These are phyloP conservation scores for Oncorhynchus tshawytscha DNA, from an alignment of 2,113 vertebrate species.

Conservation along the genomic window DNA sequence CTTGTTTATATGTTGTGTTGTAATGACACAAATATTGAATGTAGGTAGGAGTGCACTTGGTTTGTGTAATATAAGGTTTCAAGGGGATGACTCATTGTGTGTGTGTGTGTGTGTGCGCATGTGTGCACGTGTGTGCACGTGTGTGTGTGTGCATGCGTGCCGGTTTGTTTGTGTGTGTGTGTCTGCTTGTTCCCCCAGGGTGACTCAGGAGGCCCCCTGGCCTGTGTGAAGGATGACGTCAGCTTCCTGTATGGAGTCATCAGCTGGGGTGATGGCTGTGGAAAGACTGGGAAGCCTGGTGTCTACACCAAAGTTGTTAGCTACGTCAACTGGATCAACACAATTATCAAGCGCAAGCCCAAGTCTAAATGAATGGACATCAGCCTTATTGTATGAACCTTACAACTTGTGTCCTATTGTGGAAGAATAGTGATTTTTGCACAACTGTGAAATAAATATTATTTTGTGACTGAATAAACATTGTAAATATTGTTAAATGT, in stretches of 20 bases:
- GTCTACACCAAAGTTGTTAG: conserved; percentile 89
- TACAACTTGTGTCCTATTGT: conserved; percentile 1
- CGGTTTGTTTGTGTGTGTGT: no score
- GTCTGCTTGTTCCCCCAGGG: conserved; percentile 72
- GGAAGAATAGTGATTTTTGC: conserved; percentile 40
- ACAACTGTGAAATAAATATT: conserved; percentile 59
- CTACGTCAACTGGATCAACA: conserved; percentile 88
- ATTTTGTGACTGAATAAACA: conserved; percentile 59
- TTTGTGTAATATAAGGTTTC: conserved; percentile 8
- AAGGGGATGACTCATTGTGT: conserved; percentile 44
- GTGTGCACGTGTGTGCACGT: background rate
- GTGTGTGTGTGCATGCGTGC: background rate
- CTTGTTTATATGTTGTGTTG: background rate
- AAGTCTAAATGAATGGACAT: conserved; percentile 25
- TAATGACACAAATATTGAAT: background rate
- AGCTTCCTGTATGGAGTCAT: conserved; percentile 88
- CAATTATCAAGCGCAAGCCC: conserved; percentile 63
- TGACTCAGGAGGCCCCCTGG: conserved; percentile 90
- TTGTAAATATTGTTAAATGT: conserved; percentile 2
- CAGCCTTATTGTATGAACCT: background rate
- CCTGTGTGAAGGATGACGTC: conserved; percentile 75
- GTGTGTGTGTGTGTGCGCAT: conserved; percentile 12
- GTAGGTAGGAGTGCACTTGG: background rate
- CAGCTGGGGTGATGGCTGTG: conserved; percentile 94
- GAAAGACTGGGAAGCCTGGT: conserved; percentile 79